A percentile compares a stretch with the other conserved stretches of the same genome.
These are phyloP conservation scores for Meloidogyne hapla DNA, from an alignment of 1,140 invertebrate species.

Conservation along the genomic window DNA sequence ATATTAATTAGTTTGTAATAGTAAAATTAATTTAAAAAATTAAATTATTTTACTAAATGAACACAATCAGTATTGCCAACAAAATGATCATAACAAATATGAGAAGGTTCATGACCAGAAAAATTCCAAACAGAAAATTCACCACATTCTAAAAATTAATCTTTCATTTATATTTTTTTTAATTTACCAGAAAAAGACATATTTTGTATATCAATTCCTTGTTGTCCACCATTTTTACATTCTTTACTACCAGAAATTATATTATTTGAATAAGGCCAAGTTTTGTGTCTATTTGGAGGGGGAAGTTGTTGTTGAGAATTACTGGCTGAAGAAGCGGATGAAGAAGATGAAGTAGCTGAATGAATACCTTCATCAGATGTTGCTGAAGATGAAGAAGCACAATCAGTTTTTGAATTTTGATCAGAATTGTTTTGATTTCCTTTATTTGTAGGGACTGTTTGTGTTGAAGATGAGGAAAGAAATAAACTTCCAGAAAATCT, in stretches of 20 bases:
- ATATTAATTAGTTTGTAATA: too few relatives aligned
- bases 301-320: constrained; percentile 1
- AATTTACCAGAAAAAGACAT: constrained; percentile 65
- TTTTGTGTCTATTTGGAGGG: constrained; percentile 23
- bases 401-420: background rate
- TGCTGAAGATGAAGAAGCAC: constrained; percentile 15
- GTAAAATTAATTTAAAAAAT: background rate
- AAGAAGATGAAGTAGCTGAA: constrained; percentile 30
- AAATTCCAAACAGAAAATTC: constrained; percentile 79
- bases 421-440: background rate
- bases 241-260: background rate
- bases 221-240: constrained; percentile 65
- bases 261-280: constrained; percentile 19
- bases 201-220: constrained; percentile 73
- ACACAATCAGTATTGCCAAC: constrained; percentile 73
- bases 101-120: constrained; percentile 78
- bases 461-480: constrained; percentile 8
- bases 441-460: background rate
- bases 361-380: constrained; percentile 48
- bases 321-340: constrained; percentile 23
- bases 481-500: constrained; percentile 57
- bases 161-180: background rate
- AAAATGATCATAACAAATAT: constrained; percentile 77
- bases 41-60: constrained; percentile 69
- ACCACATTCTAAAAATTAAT: constrained; percentile 65